Evolutionary conservation across 1,140 invertebrate species (phyloP).

Genomic region (Druon quercuslanigerum): DNA sequence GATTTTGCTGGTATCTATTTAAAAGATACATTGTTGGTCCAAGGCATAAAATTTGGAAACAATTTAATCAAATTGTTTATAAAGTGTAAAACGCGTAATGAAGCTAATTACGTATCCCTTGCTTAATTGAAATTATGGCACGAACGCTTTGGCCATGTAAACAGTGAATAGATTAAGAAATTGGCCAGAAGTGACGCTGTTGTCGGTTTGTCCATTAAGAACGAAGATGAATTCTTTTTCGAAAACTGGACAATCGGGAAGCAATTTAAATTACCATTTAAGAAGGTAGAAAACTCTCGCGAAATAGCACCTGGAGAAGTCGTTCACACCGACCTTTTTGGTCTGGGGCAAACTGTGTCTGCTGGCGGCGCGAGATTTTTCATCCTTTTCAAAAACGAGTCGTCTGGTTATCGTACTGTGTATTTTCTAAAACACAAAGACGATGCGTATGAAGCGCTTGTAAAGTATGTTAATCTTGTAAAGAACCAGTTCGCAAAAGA

Average conservation of each 20-base stretch:
- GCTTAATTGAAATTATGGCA: neutral
- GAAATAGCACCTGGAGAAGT: constrained; percentile 44
- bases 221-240: too few relatives aligned
- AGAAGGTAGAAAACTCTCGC: neutral
- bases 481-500: constrained; percentile 51
- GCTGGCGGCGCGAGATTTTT: constrained; percentile 64
- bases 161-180: constrained; percentile 10
- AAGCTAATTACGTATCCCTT: constrained; percentile 9
- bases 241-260: constrained; percentile 60
- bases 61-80: constrained; percentile 45
- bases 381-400: constrained; percentile 65
- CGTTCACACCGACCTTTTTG: constrained; percentile 66
- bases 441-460: constrained; percentile 56
- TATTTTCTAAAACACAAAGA: constrained; percentile 65
- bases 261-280: constrained; percentile 56
- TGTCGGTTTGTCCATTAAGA: too few relatives aligned
- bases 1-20: constrained; percentile 36
- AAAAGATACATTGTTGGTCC: constrained; percentile 38
- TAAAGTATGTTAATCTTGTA: constrained; percentile 41
- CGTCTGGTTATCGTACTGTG: constrained; percentile 56
- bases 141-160: constrained; percentile 25
- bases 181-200: too few relatives aligned
- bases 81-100: neutral
- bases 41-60: constrained; percentile 39
- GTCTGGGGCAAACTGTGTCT: constrained; percentile 58